Evolutionary conservation across 1,140 invertebrate species (phyloP), one percentile per base, ranked within the genome.

Genomic region (Brachionus rubens): DNA sequence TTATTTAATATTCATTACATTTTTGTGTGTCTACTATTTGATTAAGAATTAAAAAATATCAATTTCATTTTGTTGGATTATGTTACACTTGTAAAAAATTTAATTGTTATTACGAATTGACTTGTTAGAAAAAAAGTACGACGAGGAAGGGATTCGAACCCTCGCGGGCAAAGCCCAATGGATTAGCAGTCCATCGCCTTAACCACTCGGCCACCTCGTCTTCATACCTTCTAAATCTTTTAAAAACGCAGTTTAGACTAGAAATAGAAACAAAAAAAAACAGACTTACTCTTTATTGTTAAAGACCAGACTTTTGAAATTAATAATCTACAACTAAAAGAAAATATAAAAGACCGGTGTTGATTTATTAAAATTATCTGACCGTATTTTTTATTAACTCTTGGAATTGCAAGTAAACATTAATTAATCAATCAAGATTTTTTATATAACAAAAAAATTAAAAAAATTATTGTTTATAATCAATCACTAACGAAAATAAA

Each of bases 1-100:
- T 59, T 59, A 59, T 59, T 59, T 36, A 59, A 59, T 59, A 59
- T 59, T 59, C 54, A 59, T 59, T 59, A 59, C 54, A 59, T 59
- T 59, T 59, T 54, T 33, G 33, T 59, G 30, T 33, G 52, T 54
- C 33, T 24, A 28, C 54, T 59, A 59, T 59, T 59, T 59, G 54
- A 59, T 33, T 59, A 59, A 36, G 30, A 36, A n/a, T 59, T 59
- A 59, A 16, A 59, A 59, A 59, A 16, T 59, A 59, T 59, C 54
- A 28, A 59, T 59, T 59, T 59, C 54, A 33, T 59, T 33, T 59
- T 59, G 26, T 36, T 36, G 3, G 33, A 5, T 26, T 59, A 7
- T 59, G n/a, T 59, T 59, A 33, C 54, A 33, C 36, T 36, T 36
- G 9, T 36, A 36, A 36, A 59, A 59, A 59, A 33, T 28, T 36